Evolutionary conservation across 2,797 vertebrate species (phyloP).

Genomic region (Schizothorax lantsangensis): DNA sequence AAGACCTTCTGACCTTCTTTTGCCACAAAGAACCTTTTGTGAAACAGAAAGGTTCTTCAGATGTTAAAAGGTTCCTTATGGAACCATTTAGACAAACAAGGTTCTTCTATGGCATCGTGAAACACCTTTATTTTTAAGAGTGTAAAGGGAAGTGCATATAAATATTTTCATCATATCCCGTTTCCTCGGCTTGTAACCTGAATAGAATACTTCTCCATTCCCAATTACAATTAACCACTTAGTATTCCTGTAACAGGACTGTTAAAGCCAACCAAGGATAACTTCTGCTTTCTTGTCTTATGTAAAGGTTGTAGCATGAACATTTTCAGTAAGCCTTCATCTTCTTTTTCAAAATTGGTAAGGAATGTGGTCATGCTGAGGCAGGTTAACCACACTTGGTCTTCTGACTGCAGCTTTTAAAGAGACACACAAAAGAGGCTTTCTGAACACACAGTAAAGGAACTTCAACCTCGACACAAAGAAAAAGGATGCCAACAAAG

Average conservation of each 20-base stretch:
- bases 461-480: neutral
- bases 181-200: neutral
- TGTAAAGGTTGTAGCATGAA: neutral
- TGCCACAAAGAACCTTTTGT: too few species aligned
- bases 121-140: neutral
- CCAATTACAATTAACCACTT: neutral
- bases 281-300: neutral
- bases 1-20: too few species aligned
- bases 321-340: conserved; percentile 1
- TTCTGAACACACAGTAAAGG: neutral
- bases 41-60: too few species aligned
- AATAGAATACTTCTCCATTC: neutral
- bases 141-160: neutral
- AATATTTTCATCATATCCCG: neutral
- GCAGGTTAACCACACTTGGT: neutral
- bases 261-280: neutral
- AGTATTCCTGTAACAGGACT: neutral
- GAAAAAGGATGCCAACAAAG: neutral
- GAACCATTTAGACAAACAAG: too few species aligned
- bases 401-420: neutral
- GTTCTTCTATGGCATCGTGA: too few species aligned
- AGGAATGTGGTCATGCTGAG: neutral
- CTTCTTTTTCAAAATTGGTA: neutral
- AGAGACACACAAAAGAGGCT: neutral
- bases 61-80: too few species aligned